These are phyloP conservation scores for Smithornis capensis DNA, from an alignment of 2,113 vertebrate genomes.

Conservation along the genomic window DNA sequence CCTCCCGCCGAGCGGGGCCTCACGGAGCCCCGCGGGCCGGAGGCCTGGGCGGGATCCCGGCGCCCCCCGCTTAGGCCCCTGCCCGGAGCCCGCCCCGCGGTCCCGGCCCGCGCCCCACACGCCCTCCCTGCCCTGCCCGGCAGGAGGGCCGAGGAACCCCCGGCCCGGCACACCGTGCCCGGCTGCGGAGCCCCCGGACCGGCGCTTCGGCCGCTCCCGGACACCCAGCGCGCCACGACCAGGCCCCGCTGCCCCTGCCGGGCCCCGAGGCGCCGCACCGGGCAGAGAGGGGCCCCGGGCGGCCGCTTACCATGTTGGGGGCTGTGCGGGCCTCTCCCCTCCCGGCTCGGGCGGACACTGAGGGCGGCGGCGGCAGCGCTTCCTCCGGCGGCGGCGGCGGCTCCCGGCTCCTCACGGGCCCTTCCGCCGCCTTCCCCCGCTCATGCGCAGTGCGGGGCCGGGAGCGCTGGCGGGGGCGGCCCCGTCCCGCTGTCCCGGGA, in stretches of 20 bases:
- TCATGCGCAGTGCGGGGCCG: slow-evolving; percentile 80
- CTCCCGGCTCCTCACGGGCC: slow-evolving; percentile 70
- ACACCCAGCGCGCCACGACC: neutral
- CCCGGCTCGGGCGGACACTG: slow-evolving; percentile 51
- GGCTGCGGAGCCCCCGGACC: neutral
- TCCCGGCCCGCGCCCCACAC: no score
- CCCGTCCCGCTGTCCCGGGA: neutral
- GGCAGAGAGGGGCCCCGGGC: neutral
- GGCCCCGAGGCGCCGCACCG: neutral
- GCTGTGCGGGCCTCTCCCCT: slow-evolving; percentile 51
- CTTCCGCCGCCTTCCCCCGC: slow-evolving; percentile 72
- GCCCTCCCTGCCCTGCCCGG: neutral
- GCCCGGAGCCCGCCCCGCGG: neutral
- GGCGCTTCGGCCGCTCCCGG: neutral
- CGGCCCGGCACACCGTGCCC: neutral
- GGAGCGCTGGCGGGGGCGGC: neutral
- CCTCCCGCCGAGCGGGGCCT: neutral
- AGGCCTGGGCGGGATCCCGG: neutral
- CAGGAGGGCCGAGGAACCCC: neutral
- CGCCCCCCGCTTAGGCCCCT: neutral
- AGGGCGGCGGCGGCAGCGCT: neutral
- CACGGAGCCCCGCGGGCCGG: neutral
- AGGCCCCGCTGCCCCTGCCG: slow-evolving; percentile 45
- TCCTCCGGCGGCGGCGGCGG: slow-evolving; percentile 61
- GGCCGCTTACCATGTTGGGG: slow-evolving; percentile 56